Evolutionary conservation across 2,113 vertebrate species (phyloP).

Genomic region (Gambusia holbrooki): DNA sequence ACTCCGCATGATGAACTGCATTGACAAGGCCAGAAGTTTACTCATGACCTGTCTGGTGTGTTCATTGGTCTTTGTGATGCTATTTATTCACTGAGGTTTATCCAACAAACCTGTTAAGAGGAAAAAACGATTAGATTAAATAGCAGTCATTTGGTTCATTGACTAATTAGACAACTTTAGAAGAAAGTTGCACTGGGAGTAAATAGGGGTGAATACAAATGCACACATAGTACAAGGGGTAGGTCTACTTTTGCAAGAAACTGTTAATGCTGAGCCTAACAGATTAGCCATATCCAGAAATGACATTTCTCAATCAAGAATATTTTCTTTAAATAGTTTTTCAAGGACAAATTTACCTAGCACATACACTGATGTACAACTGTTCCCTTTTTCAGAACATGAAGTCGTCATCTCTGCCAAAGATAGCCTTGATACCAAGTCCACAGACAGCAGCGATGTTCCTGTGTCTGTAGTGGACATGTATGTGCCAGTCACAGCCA

Average conservation of each 20-base stretch:
- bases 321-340: neutral
- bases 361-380: neutral
- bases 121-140: neutral
- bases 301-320: too few species aligned
- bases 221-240: neutral
- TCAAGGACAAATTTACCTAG: neutral
- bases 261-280: neutral
- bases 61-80: neutral
- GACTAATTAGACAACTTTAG: neutral
- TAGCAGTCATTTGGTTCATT: neutral
- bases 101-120: neutral
- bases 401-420: conserved; percentile 24
- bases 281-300: neutral
- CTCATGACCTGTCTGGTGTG: neutral
- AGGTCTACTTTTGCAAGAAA: neutral
- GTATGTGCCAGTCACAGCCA: conserved; percentile 90
- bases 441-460: conserved; percentile 39
- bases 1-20: too few species aligned
- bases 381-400: conserved; percentile 36
- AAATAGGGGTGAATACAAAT: neutral
- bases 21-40: too few species aligned
- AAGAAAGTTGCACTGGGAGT: neutral
- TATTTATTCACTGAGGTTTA: neutral
- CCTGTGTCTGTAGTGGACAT: conserved; percentile 67
- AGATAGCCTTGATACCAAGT: conserved; percentile 53